Evolutionary conservation across 2,797 vertebrate genomes (phyloP), one percentile per base, ranked within the genome.

Genomic region (Mormyrops boulengeri): DNA sequence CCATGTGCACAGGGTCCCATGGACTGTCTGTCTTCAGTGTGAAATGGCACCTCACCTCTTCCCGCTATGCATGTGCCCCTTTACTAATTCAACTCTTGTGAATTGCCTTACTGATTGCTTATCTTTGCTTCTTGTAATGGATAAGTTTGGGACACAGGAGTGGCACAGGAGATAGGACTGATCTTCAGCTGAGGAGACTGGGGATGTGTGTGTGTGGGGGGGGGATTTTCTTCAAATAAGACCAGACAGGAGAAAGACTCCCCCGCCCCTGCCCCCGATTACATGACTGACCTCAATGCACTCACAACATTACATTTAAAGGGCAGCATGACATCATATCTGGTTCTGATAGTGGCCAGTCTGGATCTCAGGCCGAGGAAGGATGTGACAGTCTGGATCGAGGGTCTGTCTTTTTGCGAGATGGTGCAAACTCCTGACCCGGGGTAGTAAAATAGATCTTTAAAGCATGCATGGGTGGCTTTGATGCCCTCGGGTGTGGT

Each of bases 311-410:
- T 93, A 94, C 94, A 92, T 91, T 95, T 94, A 93, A 94, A 93
- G 92, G 95, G 97, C 97, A 97, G 95, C 96, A 96, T 97, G 97
- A 97, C 97, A 95, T 95, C 93, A 93, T 97, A 97, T 97, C 97
- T 95, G 95, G 93, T 92, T 92, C 94, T 96, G 97, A 98, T 98
- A 98, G 95, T 93, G 93, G 89, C 19, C 90, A 93, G 95, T 96
- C 96, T 95, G 94, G 95, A 93, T 94, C 95, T 94, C 34, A 19
- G 87, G 57, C 94, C 94, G 94, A 91, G 96, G 96, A 96, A 96
- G 95, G 94, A 96, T 96, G 94, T 95, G 93, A 44, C 91, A 94
- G 95, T 95, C 92, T 92, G 96, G 96, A 96, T 96, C 96, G 96
- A 94, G 92, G 95, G 95, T 90, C 95, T 95, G 94, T 92, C 96